Evolutionary conservation across 2,888 invertebrate species (phyloP), one percentile per base, ranked within the genome.

Genomic region (Cryptosula pallasiana): DNA sequence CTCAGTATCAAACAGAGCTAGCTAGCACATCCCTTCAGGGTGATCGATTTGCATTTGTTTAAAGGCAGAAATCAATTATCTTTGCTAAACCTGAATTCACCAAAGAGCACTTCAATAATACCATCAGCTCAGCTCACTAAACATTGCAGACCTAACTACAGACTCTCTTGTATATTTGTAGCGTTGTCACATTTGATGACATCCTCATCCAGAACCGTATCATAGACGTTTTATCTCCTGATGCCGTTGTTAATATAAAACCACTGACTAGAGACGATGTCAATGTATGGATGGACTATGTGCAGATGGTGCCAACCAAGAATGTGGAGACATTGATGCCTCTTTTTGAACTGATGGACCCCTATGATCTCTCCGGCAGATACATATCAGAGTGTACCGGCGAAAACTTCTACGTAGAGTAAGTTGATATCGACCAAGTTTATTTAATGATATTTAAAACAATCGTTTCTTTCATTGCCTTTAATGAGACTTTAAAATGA

Each of bases 371-470:
- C 13, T 63, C 63, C 16, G 63, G 5, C 13, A 27, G 63, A 63
- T 63, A 63, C 63, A 63, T 63, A 25, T 3, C 32, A 3, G 90
- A 91, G 72, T 99, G 98, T 83, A 93, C 93, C 0, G 89, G 89
- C 75, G 91, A 95, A 82, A 90, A 95, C 81, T 97, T 93, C 86
- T 87, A 91, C 78, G 90, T 95, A 32, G 88, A 78, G 84, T 84
- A 90, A 75, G 80, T 74, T 23, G 32, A 25, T 27, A n/a, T 45
- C 45, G 5, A 13, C n/a, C n/a, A n/a, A n/a, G n/a, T n/a, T n/a
- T n/a, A n/a, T n/a, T n/a, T n/a, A n/a, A n/a, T n/a, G n/a, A n/a
- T n/a, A n/a, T n/a, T n/a, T n/a, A n/a, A n/a, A n/a, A n/a, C n/a
- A n/a, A n/a, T n/a, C n/a, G n/a, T n/a, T n/a, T n/a, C n/a, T n/a